These are phyloP conservation scores for Glossophaga mutica DNA, from an alignment of 2,797 vertebrate genomes.

Conservation along the genomic window DNA sequence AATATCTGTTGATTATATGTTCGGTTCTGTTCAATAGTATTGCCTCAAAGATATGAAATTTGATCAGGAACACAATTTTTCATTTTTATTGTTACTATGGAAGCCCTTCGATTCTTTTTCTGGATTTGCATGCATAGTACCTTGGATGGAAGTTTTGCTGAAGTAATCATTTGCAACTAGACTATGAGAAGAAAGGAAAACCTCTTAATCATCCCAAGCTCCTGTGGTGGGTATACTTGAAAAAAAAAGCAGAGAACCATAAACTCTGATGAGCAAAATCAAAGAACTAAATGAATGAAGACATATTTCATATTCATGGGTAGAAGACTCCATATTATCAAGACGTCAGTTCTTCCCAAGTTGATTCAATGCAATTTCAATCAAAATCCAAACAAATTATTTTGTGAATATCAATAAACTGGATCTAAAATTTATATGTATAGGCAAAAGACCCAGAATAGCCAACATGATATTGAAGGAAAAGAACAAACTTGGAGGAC, in stretches of 20 bases:
- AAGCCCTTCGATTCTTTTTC: neutral
- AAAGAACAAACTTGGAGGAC: neutral
- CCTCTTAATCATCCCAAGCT: conserved; percentile 24
- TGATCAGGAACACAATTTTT: conserved; percentile 23
- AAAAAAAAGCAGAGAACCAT: neutral
- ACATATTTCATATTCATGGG: neutral
- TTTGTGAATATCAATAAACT: neutral
- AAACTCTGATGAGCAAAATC: neutral
- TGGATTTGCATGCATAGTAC: conserved; percentile 42
- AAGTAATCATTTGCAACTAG: conserved; percentile 41
- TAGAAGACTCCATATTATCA: neutral
- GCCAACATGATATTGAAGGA: neutral
- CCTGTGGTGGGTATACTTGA: neutral
- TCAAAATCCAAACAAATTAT: neutral
- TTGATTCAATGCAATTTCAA: neutral
- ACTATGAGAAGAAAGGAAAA: conserved; percentile 42
- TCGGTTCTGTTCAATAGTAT: neutral
- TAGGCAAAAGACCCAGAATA: neutral
- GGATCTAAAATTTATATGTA: neutral
- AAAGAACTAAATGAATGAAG: neutral
- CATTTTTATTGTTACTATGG: conserved; percentile 18
- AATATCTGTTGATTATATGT: conserved; percentile 13
- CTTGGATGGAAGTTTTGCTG: conserved; percentile 1
- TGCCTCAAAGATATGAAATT: conserved; percentile 24
- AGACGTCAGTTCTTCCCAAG: neutral